Conservation (phyloP, 1,140 invertebrate genomes). For the Laodelphax striatellus region DNA sequence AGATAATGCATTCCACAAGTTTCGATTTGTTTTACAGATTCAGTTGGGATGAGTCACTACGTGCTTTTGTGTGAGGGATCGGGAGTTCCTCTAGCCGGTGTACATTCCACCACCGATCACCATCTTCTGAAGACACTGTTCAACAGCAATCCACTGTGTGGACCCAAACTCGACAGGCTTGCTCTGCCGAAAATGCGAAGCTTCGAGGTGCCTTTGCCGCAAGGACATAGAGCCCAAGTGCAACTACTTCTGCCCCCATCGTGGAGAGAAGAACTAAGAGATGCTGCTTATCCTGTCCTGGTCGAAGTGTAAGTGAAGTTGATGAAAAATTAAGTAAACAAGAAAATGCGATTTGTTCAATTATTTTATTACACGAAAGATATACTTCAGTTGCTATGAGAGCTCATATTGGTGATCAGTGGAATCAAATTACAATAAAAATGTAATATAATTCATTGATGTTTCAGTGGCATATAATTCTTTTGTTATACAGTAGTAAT, state of each 20-base stretch:
- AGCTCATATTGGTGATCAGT: too few relatives aligned
- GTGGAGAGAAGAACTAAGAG: constrained; percentile 68
- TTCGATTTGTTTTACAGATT: background rate
- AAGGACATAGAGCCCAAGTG: constrained; percentile 63
- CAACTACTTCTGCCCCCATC: constrained; percentile 68
- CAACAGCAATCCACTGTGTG: constrained; percentile 54
- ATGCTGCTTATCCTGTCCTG: constrained; percentile 72
- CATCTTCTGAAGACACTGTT: constrained; percentile 57
- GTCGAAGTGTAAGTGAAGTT: constrained; percentile 57
- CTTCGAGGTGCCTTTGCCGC: constrained; percentile 64
- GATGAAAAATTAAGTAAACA: background rate
- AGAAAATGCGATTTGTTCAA: too few relatives aligned
- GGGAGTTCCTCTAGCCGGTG: constrained; percentile 60
- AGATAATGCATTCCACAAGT: too few relatives aligned
- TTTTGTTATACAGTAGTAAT: too few relatives aligned
- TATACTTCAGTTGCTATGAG: too few relatives aligned
- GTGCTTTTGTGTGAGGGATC: constrained; percentile 68
- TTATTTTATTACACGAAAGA: too few relatives aligned
- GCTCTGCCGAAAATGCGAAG: constrained; percentile 60
- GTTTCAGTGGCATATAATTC: too few relatives aligned
- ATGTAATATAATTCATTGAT: too few relatives aligned
- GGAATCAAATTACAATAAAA: too few relatives aligned
- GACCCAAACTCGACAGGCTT: constrained; percentile 46
- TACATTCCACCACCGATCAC: constrained; percentile 57
- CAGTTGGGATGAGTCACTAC: constrained; percentile 40